phyloP scores from a whole-genome alignment of 2,888 invertebrate species.

The Orchesellides sinensis region DNA sequence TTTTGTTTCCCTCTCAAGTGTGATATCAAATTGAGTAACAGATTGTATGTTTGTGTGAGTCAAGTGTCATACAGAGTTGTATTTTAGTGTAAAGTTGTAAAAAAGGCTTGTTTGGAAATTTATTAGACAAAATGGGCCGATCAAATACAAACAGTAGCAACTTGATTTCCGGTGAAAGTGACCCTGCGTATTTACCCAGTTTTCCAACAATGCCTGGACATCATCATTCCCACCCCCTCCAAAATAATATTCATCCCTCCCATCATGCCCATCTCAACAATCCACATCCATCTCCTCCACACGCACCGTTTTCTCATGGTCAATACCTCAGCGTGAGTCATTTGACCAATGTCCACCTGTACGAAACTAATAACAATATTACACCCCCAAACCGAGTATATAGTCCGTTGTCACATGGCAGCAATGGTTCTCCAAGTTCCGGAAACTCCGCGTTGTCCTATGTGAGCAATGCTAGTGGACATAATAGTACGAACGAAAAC shows the following conservation, averaged over 20 bases:
- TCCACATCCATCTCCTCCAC: background rate
- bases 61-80: background rate
- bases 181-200: conserved; percentile 35
- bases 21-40: background rate
- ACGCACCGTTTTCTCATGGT: background rate
- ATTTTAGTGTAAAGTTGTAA: background rate
- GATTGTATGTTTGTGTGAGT: background rate
- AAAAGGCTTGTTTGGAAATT: background rate
- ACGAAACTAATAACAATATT: conserved; percentile 10
- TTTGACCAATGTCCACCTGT: conserved; percentile 28
- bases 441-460: conserved; percentile 14
- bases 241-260: background rate
- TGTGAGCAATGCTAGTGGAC: conserved; percentile 25
- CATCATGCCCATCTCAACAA: background rate
- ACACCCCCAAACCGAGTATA: conserved; percentile 42
- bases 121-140: conserved; percentile 41
- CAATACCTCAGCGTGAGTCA: conserved; percentile 47
- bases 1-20: too few species aligned
- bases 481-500: background rate
- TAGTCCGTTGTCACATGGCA: conserved; percentile 53
- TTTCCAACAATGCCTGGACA: conserved; percentile 10
- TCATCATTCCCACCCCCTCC: conserved; percentile 9
- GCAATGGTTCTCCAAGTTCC: conserved; percentile 28
- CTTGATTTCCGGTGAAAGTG: conserved; percentile 50
- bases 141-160: conserved; percentile 38